Conservation (phyloP, 2,888 invertebrate genomes). For the Tiphia femorata region DNA sequence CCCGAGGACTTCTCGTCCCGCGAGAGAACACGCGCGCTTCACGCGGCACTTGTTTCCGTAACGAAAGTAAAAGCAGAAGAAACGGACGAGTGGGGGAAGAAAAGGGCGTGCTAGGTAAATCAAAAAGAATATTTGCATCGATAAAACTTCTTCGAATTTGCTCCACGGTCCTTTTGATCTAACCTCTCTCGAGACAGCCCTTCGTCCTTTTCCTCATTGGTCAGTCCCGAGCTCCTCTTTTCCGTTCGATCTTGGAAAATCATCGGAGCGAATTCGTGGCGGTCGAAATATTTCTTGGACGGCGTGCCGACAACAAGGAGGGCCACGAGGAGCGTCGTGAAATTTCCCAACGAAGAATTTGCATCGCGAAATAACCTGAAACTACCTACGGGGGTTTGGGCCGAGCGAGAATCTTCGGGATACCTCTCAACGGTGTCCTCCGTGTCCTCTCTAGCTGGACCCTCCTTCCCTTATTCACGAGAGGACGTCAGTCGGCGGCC, state of each 20-base stretch:
- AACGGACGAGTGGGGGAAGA: conserved; percentile 3
- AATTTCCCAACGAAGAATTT: conserved; percentile 16
- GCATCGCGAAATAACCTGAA: conserved; percentile 13
- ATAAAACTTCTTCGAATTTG: conserved; percentile 44
- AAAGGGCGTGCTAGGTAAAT: conserved; percentile 32
- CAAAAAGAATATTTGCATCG: conserved; percentile 52
- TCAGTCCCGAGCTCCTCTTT: conserved; percentile 12
- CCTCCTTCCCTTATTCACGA: no score
- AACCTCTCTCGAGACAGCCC: conserved; percentile 19
- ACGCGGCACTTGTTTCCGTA: conserved; percentile 35
- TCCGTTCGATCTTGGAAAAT: background rate
- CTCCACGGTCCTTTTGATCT: conserved; percentile 43
- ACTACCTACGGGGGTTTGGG: background rate
- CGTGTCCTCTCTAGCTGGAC: no score
- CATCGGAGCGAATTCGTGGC: no score
- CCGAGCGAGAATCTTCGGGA: no score
- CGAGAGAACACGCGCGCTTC: conserved; percentile 17
- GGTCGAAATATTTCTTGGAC: conserved; percentile 23
- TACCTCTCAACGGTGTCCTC: no score
- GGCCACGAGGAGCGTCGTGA: conserved; percentile 4
- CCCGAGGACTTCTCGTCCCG: conserved; percentile 29
- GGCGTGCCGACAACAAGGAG: background rate
- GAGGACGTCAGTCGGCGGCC: no score
- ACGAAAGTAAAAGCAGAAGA: background rate
- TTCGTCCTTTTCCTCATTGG: conserved; percentile 15